These are phyloP conservation scores for Uropsilus gracilis DNA, from an alignment of 2,113 vertebrate species.

Conservation along the genomic window DNA sequence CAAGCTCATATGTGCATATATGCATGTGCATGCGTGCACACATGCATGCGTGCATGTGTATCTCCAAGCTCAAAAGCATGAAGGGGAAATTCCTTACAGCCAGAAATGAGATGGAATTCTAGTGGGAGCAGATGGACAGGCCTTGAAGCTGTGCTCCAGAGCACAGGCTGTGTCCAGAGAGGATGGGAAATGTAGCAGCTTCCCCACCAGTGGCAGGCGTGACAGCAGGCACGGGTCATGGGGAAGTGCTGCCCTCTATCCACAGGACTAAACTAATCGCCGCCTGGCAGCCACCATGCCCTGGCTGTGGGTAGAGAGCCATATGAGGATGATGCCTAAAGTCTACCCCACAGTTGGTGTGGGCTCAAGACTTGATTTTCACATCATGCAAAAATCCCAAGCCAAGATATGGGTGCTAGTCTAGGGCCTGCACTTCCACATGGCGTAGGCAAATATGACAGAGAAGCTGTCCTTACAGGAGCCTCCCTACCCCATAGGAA, in stretches of 20 bases:
- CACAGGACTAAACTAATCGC: neutral
- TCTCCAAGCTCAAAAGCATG: constrained; percentile 38
- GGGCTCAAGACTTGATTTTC: constrained; percentile 1
- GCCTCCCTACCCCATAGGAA: neutral
- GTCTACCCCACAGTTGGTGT: neutral
- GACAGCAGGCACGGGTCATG: neutral
- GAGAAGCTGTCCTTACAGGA: neutral
- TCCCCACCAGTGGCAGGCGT: neutral
- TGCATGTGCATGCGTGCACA: too few relatives aligned
- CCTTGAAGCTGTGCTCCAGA: neutral
- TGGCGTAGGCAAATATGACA: neutral
- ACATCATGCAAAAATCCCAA: neutral
- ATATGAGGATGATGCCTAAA: neutral
- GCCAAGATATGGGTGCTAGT: neutral
- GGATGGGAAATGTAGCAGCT: neutral
- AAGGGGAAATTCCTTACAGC: neutral
- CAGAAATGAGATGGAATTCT: constrained; percentile 4
- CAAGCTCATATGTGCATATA: too few relatives aligned
- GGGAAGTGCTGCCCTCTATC: neutral
- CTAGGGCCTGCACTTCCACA: neutral
- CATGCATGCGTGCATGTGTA: too few relatives aligned
- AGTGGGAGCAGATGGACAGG: neutral
- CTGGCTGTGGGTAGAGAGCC: neutral
- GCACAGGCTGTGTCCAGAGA: neutral
- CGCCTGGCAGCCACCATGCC: neutral